phyloP scores from a whole-genome alignment of 2,113 vertebrate genomes.

The Mus spicilegus region DNA sequence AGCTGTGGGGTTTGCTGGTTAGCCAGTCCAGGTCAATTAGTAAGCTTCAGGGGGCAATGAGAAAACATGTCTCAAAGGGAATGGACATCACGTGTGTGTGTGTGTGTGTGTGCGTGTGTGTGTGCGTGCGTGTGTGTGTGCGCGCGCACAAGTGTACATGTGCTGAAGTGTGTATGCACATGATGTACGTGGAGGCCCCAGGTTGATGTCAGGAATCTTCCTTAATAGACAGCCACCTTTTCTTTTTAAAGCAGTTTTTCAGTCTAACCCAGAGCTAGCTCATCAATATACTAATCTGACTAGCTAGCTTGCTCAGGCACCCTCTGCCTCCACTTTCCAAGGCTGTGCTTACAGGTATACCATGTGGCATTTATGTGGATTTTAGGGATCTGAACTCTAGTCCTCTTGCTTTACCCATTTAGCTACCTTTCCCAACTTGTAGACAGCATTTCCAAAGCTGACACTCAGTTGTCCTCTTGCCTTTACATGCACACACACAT shows the following conservation, averaged over 20 bases:
- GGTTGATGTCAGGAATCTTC: neutral
- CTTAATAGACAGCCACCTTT: neutral
- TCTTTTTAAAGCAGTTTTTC: neutral
- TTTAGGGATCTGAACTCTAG: neutral
- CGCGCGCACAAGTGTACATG: accelerated
- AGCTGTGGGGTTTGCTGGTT: neutral
- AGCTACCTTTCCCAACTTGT: neutral
- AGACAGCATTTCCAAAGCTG: neutral
- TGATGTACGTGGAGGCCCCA: neutral
- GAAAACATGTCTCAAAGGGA: neutral
- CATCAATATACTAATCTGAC: neutral
- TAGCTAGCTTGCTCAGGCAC: neutral
- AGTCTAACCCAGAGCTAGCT: neutral
- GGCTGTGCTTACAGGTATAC: neutral
- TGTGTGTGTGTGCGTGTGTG: neutral
- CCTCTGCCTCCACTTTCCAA: neutral
- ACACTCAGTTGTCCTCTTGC: neutral
- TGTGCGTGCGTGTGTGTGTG: neutral
- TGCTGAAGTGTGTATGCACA: neutral
- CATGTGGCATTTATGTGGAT: too few species aligned
- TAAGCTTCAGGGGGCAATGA: neutral
- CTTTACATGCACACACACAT: neutral
- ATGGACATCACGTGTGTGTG: neutral
- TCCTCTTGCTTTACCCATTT: neutral
- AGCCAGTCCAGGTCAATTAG: neutral